phyloP scores from a whole-genome alignment of 1,140 invertebrate genomes.

The Choristoneura fumiferana region DNA sequence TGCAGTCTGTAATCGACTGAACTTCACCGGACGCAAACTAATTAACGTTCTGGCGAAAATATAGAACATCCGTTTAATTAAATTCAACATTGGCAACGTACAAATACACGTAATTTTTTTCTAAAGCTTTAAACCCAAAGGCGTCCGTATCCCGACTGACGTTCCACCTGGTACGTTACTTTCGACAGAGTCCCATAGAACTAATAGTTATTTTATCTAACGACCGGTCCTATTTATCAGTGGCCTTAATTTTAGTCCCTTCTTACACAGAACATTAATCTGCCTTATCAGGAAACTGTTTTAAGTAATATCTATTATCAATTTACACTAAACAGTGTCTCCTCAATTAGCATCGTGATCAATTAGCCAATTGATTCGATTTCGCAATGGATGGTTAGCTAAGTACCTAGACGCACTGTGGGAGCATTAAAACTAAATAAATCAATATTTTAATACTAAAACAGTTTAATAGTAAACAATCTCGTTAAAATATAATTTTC shows the following conservation, averaged over 20 bases:
- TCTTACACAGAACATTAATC: conserved; percentile 22
- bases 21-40: conserved; percentile 61
- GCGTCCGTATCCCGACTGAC: neutral
- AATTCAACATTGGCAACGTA: neutral
- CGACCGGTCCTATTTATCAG: conserved; percentile 45
- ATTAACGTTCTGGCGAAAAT: conserved; percentile 38
- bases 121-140: neutral
- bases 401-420: neutral
- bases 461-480: no score
- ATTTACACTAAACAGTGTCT: conserved; percentile 17
- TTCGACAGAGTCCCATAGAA: conserved; percentile 30
- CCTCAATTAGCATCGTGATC: conserved; percentile 6
- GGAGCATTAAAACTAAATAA: neutral
- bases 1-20: conserved; percentile 45
- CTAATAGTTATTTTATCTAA: conserved; percentile 67
- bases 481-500: no score
- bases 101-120: neutral
- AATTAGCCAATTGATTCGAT: no score
- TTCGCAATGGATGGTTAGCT: neutral
- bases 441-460: no score
- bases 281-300: conserved; percentile 26
- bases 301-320: conserved; percentile 22
- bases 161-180: conserved; percentile 20
- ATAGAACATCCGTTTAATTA: neutral
- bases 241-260: conserved; percentile 43